Conservation (phyloP, 2,113 vertebrate species). For the Xenopus tropicalis region DNA sequence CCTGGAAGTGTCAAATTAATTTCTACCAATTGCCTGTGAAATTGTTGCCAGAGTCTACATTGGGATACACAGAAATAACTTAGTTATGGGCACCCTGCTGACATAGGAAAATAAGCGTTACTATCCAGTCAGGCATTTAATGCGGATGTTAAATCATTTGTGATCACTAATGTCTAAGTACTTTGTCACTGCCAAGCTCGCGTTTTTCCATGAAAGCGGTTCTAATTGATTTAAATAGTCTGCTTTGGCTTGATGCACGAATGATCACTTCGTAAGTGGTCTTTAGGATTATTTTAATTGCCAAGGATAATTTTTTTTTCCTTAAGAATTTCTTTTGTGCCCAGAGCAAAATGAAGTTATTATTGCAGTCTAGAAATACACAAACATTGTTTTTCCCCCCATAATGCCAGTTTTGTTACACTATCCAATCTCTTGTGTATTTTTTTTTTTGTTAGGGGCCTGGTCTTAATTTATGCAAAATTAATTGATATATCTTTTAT, state of each 20-base stretch:
- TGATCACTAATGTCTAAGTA: slow-evolving; percentile 86
- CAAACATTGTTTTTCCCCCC: slow-evolving; percentile 89
- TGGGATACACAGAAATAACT: slow-evolving; percentile 76
- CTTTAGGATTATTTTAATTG: slow-evolving; percentile 99
- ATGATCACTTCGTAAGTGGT: slow-evolving; percentile 97
- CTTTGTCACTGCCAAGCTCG: slow-evolving; percentile 85
- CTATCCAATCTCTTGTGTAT: slow-evolving; percentile 77
- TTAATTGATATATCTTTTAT: slow-evolving; percentile 99
- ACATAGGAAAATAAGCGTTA: slow-evolving; percentile 85
- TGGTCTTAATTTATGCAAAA: slow-evolving; percentile 99
- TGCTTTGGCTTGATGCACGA: slow-evolving; percentile 91
- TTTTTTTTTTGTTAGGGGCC: slow-evolving; percentile 54
- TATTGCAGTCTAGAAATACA: slow-evolving; percentile 96
- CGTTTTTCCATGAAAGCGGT: slow-evolving; percentile 88
- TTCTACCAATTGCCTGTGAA: slow-evolving; percentile 82
- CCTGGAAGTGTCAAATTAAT: slow-evolving; percentile 76
- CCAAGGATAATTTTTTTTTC: slow-evolving; percentile 73
- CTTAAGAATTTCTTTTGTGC: slow-evolving; percentile 88
- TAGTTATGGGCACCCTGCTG: slow-evolving; percentile 75
- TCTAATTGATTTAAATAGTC: slow-evolving; percentile 99
- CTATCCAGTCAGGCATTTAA: slow-evolving; percentile 83
- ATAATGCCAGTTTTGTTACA: slow-evolving; percentile 81
- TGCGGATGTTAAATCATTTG: slow-evolving; percentile 91
- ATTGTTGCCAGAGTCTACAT: slow-evolving; percentile 79
- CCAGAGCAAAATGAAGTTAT: slow-evolving; percentile 99